Evolutionary conservation across 2,797 vertebrate species (phyloP).

Genomic region (Gallinago nigripennis): DNA sequence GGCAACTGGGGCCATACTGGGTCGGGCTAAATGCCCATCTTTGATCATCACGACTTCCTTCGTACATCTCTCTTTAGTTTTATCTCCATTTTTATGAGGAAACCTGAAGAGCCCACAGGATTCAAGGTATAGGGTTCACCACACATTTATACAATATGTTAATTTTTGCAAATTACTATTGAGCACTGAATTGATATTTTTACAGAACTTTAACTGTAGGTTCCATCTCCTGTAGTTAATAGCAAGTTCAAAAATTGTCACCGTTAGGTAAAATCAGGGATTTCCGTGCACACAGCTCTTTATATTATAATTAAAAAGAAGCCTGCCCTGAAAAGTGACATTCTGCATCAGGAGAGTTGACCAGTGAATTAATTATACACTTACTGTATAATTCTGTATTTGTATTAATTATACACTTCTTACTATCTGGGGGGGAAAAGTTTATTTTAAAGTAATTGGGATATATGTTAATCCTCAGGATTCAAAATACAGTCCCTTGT

Average conservation of each 20-base stretch:
- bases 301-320: neutral
- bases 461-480: neutral
- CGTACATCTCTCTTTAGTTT: neutral
- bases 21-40: neutral
- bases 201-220: neutral
- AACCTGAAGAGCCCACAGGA: neutral
- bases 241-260: neutral
- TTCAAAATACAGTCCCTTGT: neutral
- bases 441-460: neutral
- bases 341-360: constrained; percentile 4
- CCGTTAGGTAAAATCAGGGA: neutral
- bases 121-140: neutral
- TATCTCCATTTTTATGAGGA: neutral
- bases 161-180: neutral
- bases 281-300: neutral
- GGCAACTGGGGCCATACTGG: neutral
- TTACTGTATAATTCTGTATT: neutral
- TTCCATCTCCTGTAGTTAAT: neutral
- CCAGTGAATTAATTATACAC: constrained; percentile 14
- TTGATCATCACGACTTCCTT: neutral
- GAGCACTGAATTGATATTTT: neutral
- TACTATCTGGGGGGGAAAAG: neutral
- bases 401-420: neutral
- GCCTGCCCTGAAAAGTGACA: neutral
- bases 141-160: neutral